Evolutionary conservation across 2,888 invertebrate species (phyloP).

Genomic region (Patella pellucida): DNA sequence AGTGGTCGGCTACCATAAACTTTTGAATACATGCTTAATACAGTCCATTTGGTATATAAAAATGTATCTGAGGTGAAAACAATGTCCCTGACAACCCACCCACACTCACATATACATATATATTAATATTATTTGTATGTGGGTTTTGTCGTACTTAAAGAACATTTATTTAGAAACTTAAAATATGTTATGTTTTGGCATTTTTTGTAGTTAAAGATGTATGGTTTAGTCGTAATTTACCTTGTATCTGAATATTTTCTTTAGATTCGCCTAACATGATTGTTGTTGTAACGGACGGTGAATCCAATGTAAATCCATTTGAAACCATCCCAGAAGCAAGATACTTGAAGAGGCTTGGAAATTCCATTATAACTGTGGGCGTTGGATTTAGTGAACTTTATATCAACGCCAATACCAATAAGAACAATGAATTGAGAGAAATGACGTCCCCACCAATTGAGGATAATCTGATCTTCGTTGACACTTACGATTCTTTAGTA

Average conservation of each 20-base stretch:
- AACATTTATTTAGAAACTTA: too few species aligned
- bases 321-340: constrained; percentile 61
- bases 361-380: constrained; percentile 58
- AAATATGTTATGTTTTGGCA: too few species aligned
- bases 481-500: constrained; percentile 56
- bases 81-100: too few species aligned
- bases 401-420: constrained; percentile 10
- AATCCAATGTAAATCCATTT: constrained; percentile 62
- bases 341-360: constrained; percentile 50
- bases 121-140: too few species aligned
- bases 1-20: too few species aligned
- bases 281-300: constrained; percentile 61
- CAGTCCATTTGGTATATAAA: too few species aligned
- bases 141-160: too few species aligned
- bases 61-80: too few species aligned
- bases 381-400: constrained; percentile 49
- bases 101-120: too few species aligned
- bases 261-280: constrained; percentile 58
- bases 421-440: constrained; percentile 55
- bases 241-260: constrained; percentile 11
- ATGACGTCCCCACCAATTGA: constrained; percentile 59
- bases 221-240: too few species aligned
- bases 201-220: too few species aligned
- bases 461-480: constrained; percentile 58
- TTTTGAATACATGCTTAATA: too few species aligned